phyloP scores from a whole-genome alignment of 1,140 invertebrate genomes.

The Forficula auricularia region DNA sequence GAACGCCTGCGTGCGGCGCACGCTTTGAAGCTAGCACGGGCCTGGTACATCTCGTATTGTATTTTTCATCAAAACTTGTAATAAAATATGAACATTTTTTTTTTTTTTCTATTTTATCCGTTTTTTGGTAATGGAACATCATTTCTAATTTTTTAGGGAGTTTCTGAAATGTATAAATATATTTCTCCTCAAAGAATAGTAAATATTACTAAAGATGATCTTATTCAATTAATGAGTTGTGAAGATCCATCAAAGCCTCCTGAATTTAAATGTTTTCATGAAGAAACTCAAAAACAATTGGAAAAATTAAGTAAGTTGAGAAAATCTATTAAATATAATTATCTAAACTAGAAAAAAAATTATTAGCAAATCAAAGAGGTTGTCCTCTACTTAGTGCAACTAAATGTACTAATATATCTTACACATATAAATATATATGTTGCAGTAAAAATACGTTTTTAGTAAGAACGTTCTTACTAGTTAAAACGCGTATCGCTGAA shows the following conservation, averaged over 20 bases:
- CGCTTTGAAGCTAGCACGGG: no score
- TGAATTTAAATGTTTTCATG: conserved; percentile 40
- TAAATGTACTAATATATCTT: neutral
- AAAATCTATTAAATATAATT: conserved; percentile 4
- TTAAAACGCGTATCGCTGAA: no score
- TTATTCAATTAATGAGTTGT: conserved; percentile 56
- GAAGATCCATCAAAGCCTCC: conserved; percentile 56
- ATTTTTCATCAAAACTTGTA: neutral
- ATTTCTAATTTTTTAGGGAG: conserved; percentile 29
- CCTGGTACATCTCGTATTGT: no score
- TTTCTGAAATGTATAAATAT: conserved; percentile 44
- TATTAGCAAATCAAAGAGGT: neutral
- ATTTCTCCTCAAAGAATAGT: conserved; percentile 44
- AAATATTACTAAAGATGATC: conserved; percentile 52
- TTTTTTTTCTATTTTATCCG: neutral
- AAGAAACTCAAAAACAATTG: conserved; percentile 35
- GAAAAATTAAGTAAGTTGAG: conserved; percentile 40
- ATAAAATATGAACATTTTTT: neutral
- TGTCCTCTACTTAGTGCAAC: no score
- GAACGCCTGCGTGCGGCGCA: no score
- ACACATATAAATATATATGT: neutral
- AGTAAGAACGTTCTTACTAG: neutral
- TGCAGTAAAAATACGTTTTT: neutral
- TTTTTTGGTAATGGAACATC: neutral
- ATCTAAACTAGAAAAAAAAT: neutral